Base-by-base conservation (phyloP, 2,113 vertebrate genomes). In the Hystrix cristata region DNA sequence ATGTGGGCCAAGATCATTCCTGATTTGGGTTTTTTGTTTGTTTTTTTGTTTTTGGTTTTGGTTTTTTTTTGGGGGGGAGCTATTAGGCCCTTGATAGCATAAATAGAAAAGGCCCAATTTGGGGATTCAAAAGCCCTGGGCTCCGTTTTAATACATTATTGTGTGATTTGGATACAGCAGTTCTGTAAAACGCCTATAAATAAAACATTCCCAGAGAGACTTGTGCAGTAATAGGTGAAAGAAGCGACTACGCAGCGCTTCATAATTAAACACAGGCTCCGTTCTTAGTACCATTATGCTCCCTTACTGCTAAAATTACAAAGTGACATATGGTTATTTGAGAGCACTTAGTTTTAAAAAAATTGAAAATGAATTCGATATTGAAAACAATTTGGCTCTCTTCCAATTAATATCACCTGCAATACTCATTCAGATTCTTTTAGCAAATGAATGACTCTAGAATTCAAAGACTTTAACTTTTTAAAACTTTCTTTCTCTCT, bases 311-410 rank as follows among this genome's bases (percentile, higher is more conserved):
- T 92, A 78, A 87, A 95, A 91, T 15, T 48, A 76, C n/a, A 64
- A 74, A 64, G 48, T 57, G 23, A 69, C 38, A 80, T 71, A 69
- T 10, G 43, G 29, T n/a, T 31, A 89, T 69, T 57, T 43, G 21
- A 86, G 51, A 81, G 23, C 31, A 7, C 5, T 94, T 90, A 48
- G 72, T 82, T 72, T 16, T 4, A 69, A 29, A 12, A 64, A 53
- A 19, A 76, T 29, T 90, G 46, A 90, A 94, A 76, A 59, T 11
- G 18, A 81, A 84, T 90, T 95, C 46, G 90, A 16, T 76, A 23
- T 10, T 78, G 59, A 95, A 92, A 87, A 71, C 67, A 31, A 31
- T 60, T 59, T 81, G 13, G 46, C 87, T 87, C 31, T 92, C 27
- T 90, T 81, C 76, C 80, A 80, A 72, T 62, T 84, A 85, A 60